Conservation (phyloP, 2,888 invertebrate genomes). For the Agrotis segetum region DNA sequence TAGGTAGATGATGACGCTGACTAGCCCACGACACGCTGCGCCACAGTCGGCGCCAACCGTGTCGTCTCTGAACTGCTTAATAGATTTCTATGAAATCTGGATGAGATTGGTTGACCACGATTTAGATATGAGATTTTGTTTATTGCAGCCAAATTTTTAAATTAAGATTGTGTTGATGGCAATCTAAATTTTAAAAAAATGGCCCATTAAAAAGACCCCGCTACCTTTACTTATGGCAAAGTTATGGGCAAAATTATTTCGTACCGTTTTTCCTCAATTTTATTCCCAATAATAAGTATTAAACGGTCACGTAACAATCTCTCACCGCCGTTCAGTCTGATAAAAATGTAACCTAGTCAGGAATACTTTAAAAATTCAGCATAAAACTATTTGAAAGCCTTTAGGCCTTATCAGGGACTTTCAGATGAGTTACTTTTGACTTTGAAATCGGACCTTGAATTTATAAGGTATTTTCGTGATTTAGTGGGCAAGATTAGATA, state of each 20-base stretch:
- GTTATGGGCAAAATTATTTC: not conserved
- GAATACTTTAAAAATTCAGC: constrained; percentile 6
- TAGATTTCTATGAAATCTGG: too few species aligned
- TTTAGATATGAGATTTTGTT: too few species aligned
- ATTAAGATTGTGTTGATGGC: too few species aligned
- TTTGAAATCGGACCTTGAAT: not conserved
- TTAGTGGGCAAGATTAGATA: not conserved
- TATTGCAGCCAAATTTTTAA: too few species aligned
- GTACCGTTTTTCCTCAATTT: not conserved
- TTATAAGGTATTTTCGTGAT: not conserved
- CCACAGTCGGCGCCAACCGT: too few species aligned
- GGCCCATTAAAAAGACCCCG: too few species aligned
- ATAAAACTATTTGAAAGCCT: constrained; percentile 36
- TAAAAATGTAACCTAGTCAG: constrained; percentile 11
- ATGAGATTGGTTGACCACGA: too few species aligned
- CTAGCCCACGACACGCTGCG: too few species aligned
- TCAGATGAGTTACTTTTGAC: constrained; percentile 11
- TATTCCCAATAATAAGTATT: not conserved
- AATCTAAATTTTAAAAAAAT: too few species aligned
- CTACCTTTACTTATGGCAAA: too few species aligned
- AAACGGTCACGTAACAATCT: constrained; percentile 12
- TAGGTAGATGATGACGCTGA: too few species aligned
- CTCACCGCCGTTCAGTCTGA: not conserved
- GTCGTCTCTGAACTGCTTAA: too few species aligned
- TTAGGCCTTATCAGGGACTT: constrained; percentile 25